Evolutionary conservation across 2,113 vertebrate species (phyloP).

Genomic region (Anguilla japonica): DNA sequence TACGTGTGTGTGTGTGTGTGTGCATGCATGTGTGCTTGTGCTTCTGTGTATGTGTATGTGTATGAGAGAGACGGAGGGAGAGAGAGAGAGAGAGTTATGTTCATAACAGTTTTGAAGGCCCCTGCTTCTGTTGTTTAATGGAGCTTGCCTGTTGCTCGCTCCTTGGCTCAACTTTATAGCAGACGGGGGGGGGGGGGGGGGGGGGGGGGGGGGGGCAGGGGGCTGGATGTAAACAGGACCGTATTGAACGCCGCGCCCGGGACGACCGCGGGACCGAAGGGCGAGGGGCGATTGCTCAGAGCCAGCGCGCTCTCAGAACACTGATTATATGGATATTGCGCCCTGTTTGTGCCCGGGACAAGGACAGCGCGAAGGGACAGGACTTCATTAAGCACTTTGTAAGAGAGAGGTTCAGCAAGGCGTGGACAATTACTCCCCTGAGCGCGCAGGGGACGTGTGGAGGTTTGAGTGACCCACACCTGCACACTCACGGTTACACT

Average conservation of each 20-base stretch:
- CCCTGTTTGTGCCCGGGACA: neutral
- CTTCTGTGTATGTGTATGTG: too few species aligned
- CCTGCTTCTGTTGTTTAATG: neutral
- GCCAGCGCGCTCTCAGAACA: neutral
- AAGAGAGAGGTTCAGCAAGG: neutral
- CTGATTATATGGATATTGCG: neutral
- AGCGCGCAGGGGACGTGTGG: neutral
- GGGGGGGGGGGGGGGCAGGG: neutral
- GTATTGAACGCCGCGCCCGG: neutral
- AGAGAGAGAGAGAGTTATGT: neutral
- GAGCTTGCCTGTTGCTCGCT: constrained; percentile 8
- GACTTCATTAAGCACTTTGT: constrained; percentile 4
- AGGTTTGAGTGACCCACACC: neutral
- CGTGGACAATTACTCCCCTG: neutral
- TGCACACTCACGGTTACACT: neutral
- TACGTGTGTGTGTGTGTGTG: too few species aligned
- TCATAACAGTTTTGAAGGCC: neutral
- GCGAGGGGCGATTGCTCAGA: neutral
- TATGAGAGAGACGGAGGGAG: too few species aligned
- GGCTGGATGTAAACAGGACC: neutral
- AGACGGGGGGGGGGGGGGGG: neutral
- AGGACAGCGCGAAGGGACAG: neutral
- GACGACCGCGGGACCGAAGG: neutral
- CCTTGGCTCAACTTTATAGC: constrained; percentile 8
- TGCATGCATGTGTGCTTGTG: too few species aligned